These are phyloP conservation scores for Leuciscus idus DNA, from an alignment of 2,113 vertebrate species.

Conservation along the genomic window DNA sequence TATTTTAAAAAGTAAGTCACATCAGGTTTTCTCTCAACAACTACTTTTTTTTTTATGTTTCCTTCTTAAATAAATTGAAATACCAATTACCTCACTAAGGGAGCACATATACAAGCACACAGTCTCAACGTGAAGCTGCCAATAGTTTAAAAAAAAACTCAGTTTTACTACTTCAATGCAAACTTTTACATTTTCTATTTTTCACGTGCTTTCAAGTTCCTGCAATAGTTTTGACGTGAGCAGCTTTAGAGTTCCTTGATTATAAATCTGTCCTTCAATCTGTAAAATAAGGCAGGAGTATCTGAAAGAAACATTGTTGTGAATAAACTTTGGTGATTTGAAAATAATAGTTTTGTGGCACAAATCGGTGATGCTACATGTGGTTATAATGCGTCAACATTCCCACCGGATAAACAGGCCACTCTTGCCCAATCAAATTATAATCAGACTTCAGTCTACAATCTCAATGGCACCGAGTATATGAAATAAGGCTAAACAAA, in stretches of 20 bases:
- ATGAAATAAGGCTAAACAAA: constrained; percentile 22
- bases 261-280: background rate
- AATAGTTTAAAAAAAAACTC: background rate
- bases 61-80: background rate
- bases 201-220: background rate
- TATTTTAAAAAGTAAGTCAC: background rate
- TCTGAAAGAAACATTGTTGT: background rate
- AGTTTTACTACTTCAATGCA: background rate
- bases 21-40: background rate
- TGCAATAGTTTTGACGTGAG: background rate
- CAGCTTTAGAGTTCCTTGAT: background rate
- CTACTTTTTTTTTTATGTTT: background rate
- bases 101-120: background rate
- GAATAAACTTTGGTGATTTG: background rate
- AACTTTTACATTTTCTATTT: background rate
- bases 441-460: background rate
- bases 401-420: background rate
- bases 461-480: background rate
- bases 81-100: background rate
- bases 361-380: constrained; percentile 22
- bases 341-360: constrained; percentile 23
- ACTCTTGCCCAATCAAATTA: background rate
- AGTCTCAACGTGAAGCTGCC: constrained; percentile 4
- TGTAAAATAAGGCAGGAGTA: background rate
- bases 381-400: background rate